Evolutionary conservation across 2,113 vertebrate genomes (phyloP).

Genomic region (Gambusia holbrooki): DNA sequence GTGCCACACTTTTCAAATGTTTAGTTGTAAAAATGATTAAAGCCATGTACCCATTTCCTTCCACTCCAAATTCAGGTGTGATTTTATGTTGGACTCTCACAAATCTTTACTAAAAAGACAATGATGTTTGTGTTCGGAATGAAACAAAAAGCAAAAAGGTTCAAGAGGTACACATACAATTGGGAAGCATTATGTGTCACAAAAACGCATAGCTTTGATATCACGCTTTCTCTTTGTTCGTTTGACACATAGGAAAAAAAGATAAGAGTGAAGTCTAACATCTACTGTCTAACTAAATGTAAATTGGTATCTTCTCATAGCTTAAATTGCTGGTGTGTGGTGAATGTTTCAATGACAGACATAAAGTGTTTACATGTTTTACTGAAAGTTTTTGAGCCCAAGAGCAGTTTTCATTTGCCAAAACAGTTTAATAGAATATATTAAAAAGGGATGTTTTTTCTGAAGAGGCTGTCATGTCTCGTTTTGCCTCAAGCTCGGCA

Average conservation of each 20-base stretch:
- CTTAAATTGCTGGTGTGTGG: neutral
- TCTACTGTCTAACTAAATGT: neutral
- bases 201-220: neutral
- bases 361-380: constrained; percentile 26
- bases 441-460: constrained; percentile 50
- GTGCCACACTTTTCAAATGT: too few species aligned
- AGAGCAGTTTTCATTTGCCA: constrained; percentile 25
- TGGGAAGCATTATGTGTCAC: neutral
- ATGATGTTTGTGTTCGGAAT: too few species aligned
- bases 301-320: neutral
- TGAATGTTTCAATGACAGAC: neutral
- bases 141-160: neutral
- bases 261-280: neutral
- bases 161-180: neutral
- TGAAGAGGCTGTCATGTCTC: constrained; percentile 30
- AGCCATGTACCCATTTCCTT: too few species aligned
- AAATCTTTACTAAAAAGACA: too few species aligned
- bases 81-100: too few species aligned
- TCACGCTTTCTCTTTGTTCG: neutral
- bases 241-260: neutral
- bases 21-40: too few species aligned
- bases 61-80: too few species aligned
- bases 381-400: constrained; percentile 1
- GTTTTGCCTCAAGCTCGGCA: constrained; percentile 26
- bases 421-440: constrained; percentile 35